Percentiles rank a stretch among this genome's conserved stretches.
These are phyloP conservation scores for Spisula subtruncata DNA, from an alignment of 2,888 invertebrate species.

Conservation along the genomic window DNA sequence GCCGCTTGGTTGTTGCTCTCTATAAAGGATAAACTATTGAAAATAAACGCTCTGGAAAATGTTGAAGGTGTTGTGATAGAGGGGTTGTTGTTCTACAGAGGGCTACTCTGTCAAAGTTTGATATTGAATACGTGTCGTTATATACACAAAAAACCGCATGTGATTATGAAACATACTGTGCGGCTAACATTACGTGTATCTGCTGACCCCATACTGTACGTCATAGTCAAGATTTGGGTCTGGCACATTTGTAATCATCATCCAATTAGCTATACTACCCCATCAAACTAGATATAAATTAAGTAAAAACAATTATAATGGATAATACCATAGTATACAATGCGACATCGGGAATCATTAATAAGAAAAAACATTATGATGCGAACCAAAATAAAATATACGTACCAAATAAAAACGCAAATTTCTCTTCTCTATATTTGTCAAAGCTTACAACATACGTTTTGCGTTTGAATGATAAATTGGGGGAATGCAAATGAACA, in stretches of 20 bases:
- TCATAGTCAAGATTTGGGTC: slow-evolving; percentile 10
- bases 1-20: no score
- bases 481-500: not conserved
- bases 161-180: not conserved
- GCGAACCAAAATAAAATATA: no score
- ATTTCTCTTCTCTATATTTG: not conserved
- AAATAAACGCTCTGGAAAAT: no score
- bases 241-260: not conserved
- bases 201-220: not conserved
- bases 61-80: no score
- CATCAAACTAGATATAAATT: not conserved
- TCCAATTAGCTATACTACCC: not conserved
- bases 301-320: slow-evolving; percentile 31
- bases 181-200: not conserved
- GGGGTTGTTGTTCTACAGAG: no score
- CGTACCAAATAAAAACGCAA: not conserved
- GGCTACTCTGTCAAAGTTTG: no score
- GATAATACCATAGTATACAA: not conserved
- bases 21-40: no score
- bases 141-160: no score
- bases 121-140: not conserved
- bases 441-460: not conserved
- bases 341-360: not conserved
- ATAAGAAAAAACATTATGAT: slow-evolving; percentile 6
- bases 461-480: slow-evolving; percentile 1